Base-by-base conservation (phyloP, 1,140 invertebrate species). In the Chionoecetes opilio region DNA sequence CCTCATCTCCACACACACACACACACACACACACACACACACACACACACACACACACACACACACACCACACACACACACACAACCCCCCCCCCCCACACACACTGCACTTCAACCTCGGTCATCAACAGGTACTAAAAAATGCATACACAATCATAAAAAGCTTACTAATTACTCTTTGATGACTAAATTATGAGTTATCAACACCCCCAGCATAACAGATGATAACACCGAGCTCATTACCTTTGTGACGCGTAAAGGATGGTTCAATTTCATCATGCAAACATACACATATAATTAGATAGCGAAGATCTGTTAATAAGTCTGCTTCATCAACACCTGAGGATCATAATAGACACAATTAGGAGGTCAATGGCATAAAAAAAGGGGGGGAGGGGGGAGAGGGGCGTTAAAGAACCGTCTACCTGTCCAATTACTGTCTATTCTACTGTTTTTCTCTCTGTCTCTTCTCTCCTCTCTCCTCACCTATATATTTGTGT, bases 11-110 rank as follows among this genome's bases (percentile, higher is more conserved):
- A 34, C 84, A 34, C 35, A 34, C 17, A 35, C 35, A 34, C 32
- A 34, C 84, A 38, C 35, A 86, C 35, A 86, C 84, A 86, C 84
- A 86, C 84, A 86, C 84, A 86, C 84, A 86, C 84, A 86, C 84
- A 86, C 84, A 86, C 84, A 86, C 84, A 86, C 84, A 86, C 84
- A 86, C 84, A 86, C 84, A 86, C 84, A 86, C 84, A 86, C 84
- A 86, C 84, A 86, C 84, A 86, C 84, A 84, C 82, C 82, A 84
- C 82, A 82, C 82, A 6, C 31, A 82, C 82, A 82, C 82, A 82
- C 82, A 82, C n/a, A n/a, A n/a, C n/a, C n/a, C n/a, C n/a, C n/a
- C n/a, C n/a, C n/a, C n/a, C n/a, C n/a, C n/a, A n/a, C 82, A 82
- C 21, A 26, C 9, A 29, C 32, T 87, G n/a, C 84, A 86, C 84